phyloP scores from a whole-genome alignment of 2,113 vertebrate genomes.

The Coreoperca whiteheadi region DNA sequence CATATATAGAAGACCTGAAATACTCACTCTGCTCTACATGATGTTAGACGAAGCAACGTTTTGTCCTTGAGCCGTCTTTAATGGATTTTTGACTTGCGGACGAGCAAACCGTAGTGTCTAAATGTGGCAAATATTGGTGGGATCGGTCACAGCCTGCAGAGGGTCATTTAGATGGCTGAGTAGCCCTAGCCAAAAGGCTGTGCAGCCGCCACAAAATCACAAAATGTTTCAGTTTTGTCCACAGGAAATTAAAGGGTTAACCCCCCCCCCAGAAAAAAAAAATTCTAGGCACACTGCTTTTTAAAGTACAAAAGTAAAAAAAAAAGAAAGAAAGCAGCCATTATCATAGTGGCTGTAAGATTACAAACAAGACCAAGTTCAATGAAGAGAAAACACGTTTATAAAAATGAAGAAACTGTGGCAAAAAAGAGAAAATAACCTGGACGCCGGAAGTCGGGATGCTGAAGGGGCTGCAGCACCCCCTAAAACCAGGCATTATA shows the following conservation, averaged over 20 bases:
- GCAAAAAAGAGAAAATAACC: background rate
- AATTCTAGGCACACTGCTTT: background rate
- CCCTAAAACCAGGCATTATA: no score
- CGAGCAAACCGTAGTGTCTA: background rate
- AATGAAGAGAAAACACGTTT: background rate
- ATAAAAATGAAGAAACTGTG: background rate
- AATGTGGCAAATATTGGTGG: background rate
- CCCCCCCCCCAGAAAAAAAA: background rate
- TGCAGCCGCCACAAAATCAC: background rate
- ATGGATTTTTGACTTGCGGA: constrained; percentile 23
- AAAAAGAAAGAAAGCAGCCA: background rate
- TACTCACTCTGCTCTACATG: constrained; percentile 48
- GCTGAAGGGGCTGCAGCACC: no score
- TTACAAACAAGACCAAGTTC: background rate
- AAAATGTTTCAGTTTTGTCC: background rate
- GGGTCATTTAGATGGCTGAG: background rate
- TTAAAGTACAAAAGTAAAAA: background rate
- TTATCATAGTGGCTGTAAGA: background rate
- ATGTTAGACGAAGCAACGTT: constrained; percentile 23
- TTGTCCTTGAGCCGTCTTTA: constrained; percentile 66
- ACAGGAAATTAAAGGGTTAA: background rate
- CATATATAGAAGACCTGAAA: constrained; percentile 47
- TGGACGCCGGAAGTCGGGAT: no score
- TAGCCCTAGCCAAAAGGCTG: background rate
- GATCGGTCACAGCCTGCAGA: background rate